Conservation (phyloP, 2,888 invertebrate genomes). For the Theretra japonica region DNA sequence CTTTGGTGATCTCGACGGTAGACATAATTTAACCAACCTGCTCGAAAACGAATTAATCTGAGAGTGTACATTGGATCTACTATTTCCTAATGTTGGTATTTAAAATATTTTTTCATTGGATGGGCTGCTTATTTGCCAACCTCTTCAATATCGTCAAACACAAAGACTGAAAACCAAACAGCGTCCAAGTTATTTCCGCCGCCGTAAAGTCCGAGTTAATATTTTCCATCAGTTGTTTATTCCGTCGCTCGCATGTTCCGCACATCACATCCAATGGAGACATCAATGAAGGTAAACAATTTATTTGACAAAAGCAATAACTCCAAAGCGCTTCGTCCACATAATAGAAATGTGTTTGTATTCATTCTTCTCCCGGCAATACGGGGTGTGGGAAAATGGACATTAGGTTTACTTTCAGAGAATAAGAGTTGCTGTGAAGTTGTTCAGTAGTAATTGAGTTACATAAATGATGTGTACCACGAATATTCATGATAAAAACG, state of each 20-base stretch:
- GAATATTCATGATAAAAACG: too few relatives aligned
- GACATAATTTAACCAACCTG: too few relatives aligned
- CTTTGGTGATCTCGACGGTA: too few relatives aligned
- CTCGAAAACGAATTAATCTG: too few relatives aligned
- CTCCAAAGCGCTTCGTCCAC: constrained; percentile 2
- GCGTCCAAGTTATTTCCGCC: background rate
- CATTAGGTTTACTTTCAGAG: background rate
- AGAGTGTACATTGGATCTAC: too few relatives aligned
- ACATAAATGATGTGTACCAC: background rate
- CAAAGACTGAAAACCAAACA: too few relatives aligned
- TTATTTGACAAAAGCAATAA: constrained; percentile 20
- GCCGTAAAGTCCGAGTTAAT: background rate
- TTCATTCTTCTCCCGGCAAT: background rate
- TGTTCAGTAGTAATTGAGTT: background rate
- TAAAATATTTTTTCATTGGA: too few relatives aligned
- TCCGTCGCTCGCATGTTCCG: background rate
- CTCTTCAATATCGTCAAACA: too few relatives aligned
- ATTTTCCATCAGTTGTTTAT: background rate
- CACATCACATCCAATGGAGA: constrained; percentile 3
- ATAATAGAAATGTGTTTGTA: constrained; percentile 18
- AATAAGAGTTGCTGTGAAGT: background rate
- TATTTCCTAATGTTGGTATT: too few relatives aligned
- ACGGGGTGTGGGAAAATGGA: background rate
- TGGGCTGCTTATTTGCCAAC: too few relatives aligned
- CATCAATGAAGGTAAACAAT: constrained; percentile 21